A percentile compares a stretch with the other conserved stretches of the same genome.
phyloP scores from a whole-genome alignment of 2,888 invertebrate species.

The Cistogaster globosa region DNA sequence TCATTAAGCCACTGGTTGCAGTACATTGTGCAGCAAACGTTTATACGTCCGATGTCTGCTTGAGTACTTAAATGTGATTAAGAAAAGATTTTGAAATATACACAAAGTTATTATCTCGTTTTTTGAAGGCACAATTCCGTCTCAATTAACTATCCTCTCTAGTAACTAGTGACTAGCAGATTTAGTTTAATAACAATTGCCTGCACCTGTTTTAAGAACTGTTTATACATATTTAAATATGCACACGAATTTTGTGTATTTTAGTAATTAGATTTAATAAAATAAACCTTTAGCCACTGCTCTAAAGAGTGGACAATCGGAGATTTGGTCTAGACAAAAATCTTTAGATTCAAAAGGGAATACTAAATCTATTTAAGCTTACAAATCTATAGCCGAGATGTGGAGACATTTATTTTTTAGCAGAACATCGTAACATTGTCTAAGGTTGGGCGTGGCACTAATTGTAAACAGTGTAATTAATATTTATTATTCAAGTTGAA shows the following conservation, averaged over 20 bases:
- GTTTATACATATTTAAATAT: not conserved
- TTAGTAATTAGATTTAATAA: not conserved
- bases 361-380: no score
- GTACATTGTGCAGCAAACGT: not conserved
- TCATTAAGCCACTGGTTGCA: constrained; percentile 11
- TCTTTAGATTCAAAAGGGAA: no score
- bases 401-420: no score
- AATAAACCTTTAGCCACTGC: no score
- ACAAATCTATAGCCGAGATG: no score
- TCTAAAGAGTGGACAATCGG: no score
- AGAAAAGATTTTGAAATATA: constrained; percentile 41
- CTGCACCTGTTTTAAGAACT: constrained; percentile 1
- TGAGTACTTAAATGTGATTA: constrained; percentile 29
- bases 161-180: constrained; percentile 12
- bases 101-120: constrained; percentile 1
- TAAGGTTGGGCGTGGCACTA: no score
- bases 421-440: no score
- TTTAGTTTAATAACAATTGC: not conserved
- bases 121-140: constrained; percentile 40
- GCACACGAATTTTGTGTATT: not conserved
- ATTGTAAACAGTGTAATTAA: no score
- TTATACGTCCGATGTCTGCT: not conserved
- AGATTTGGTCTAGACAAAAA: no score
- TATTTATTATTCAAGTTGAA: no score
- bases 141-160: constrained; percentile 35